Evolutionary conservation across 2,113 vertebrate genomes (phyloP), one percentile per base, ranked within the genome.

Genomic region (Sphaerodactylus townsendi): DNA sequence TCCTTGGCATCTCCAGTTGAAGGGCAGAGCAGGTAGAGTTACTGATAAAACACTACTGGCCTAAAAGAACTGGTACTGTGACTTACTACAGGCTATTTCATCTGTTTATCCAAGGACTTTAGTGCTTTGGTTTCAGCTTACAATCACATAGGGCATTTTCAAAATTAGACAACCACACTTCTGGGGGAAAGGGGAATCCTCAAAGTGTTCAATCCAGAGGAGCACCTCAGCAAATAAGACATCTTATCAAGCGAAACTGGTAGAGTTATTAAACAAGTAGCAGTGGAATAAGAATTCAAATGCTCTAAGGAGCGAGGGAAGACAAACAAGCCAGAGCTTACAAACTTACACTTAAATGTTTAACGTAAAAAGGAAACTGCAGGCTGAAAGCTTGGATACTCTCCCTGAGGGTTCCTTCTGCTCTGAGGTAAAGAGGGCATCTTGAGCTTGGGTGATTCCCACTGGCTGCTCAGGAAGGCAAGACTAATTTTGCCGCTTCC

Each of bases 281-380:
- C 82, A 92, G 91, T 91, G 90, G 89, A 86, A 89, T 86, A 90
- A 92, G 37, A 37, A 90, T 85, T 87, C 85, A 91, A 85, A 83
- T 88, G 81, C 83, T 93, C 88, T 85, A 56, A 84, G 82, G 85
- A 92, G 88, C 84, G 79, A 77, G 87, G 88, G 85, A 90, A 86
- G 78, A 28, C 11, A 41, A 89, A 87, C 78, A 88, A 91, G 73
- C 89, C 86, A 92, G 71, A 90, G 81, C 90, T 44, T 84, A 70
- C 64, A 84, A 70, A 30, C 75, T 62, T 89, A 88, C 81, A 78
- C 91, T 44, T 74, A 89, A 93, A 75, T 46, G 68, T 88, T 86
- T 94, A 91, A 93, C 91, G 91, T 92, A 91, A 92, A 92, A 92
- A 86, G 65, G 86, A 92, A 92, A 94, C 90, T 87, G 82, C 30